Conservation (phyloP, 2,797 vertebrate species). For the Falco biarmicus region DNA sequence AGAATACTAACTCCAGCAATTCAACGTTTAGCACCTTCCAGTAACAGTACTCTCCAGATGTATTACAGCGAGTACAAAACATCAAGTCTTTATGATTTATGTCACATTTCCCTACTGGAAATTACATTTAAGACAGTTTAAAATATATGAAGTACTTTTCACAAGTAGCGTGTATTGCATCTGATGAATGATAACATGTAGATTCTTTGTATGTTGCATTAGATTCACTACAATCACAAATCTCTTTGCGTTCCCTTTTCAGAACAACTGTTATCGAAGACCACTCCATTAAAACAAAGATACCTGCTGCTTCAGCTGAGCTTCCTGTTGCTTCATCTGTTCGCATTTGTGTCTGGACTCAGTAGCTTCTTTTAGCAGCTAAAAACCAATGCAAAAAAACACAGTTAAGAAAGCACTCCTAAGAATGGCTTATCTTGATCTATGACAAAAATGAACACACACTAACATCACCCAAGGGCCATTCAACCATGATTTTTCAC, state of each 20-base stretch:
- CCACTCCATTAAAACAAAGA: not conserved
- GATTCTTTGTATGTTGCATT: not conserved
- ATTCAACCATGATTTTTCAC: not conserved
- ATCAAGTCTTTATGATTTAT: not conserved
- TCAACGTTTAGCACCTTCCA: not conserved
- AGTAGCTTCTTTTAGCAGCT: slow-evolving; percentile 95
- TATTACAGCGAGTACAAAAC: not conserved
- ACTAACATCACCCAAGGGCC: not conserved
- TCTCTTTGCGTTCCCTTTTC: not conserved
- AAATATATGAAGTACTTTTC: not conserved
- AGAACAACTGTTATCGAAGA: not conserved
- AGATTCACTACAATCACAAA: not conserved
- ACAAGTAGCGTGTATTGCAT: not conserved
- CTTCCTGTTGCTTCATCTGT: slow-evolving; percentile 96
- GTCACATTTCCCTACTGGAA: not conserved
- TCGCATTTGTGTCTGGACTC: slow-evolving; percentile 96
- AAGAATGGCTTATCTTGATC: not conserved
- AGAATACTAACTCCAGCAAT: not conserved
- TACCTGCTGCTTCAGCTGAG: slow-evolving; percentile 96
- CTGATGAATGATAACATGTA: not conserved
- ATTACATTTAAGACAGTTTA: not conserved
- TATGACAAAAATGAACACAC: not conserved
- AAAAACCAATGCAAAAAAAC: slow-evolving; percentile 43
- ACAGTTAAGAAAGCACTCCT: not conserved
- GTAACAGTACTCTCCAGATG: not conserved